Evolutionary conservation across 2,888 invertebrate genomes (phyloP).

Genomic region (Flexamia atlantica): DNA sequence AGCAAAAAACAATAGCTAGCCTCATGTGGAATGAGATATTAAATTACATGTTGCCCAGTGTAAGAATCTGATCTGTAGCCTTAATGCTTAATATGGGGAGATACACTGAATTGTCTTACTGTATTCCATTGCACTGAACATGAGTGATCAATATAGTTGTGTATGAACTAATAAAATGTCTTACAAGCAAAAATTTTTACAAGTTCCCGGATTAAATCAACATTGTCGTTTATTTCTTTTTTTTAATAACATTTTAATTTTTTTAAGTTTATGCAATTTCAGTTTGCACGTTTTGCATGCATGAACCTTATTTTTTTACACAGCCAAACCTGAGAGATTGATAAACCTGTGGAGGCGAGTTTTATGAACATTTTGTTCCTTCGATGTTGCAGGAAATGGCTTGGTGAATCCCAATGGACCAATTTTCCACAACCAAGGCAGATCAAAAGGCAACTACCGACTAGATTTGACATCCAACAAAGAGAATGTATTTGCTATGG

Average conservation of each 20-base stretch:
- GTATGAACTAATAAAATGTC: too few species aligned
- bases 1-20: too few species aligned
- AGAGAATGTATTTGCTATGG: slow-evolving; percentile 27
- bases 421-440: neutral
- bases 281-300: neutral
- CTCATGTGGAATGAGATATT: too few species aligned
- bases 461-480: slow-evolving; percentile 24
- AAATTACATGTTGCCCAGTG: too few species aligned
- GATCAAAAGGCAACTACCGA: neutral
- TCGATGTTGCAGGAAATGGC: neutral
- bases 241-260: neutral
- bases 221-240: neutral
- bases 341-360: neutral
- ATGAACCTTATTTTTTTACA: neutral
- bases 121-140: too few species aligned
- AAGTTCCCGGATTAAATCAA: neutral
- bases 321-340: slow-evolving; percentile 1
- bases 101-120: too few species aligned
- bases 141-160: too few species aligned
- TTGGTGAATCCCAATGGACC: slow-evolving; percentile 4
- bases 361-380: neutral
- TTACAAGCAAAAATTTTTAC: neutral
- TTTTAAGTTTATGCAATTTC: neutral
- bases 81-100: too few species aligned
- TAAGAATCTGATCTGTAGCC: too few species aligned